Base-by-base conservation (phyloP, 1,140 invertebrate genomes). In the Papilio polyxenes region DNA sequence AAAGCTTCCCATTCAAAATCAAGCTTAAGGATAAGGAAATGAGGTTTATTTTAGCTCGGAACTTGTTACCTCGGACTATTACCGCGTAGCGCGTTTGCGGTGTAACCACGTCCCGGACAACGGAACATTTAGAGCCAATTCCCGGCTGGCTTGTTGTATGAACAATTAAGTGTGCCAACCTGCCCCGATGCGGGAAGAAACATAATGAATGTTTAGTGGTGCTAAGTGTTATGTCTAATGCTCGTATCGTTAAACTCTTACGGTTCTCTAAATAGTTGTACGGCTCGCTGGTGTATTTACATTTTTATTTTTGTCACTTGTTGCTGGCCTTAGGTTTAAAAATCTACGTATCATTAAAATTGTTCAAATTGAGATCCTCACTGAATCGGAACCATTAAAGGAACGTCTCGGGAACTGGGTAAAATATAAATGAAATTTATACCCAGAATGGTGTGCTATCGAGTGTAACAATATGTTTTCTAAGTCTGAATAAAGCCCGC, bases 401-500 rank as follows among this genome's bases (percentile, higher is more conserved):
- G 87, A 90, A 87, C 86, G 87, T 83, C 89, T 85, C 84, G 84
- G 86, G 85, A 87, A 92, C 92, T 92, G 90, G 92, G 89, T 89
- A 92, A 89, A 89, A 93, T 91, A 93, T 92, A 92, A 92, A 93
- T 91, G 92, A 91, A 92, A 93, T 85, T 87, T 91, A 90, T 91
- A 91, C 93, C 91, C 88, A 90, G 89, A 87, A 90, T 87, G 86
- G 84, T 89, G 91, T 85, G 91, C 88, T 90, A 92, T 93, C 88
- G 92, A 88, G 90, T 89, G 89, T 92, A 93, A 92, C 89, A 92
- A 91, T 92, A 89, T 91, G 90, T 94, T 92, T 90, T 91, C 89
- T 93, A 93, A 93, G 92, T 90, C 87, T 91, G 91, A 94, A 93
- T 91, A 94, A 94, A 94, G 92, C 90, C 84, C 89, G 86, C 90